These are phyloP conservation scores for Eledone cirrhosa DNA, from an alignment of 2,888 invertebrate species.

Conservation along the genomic window DNA sequence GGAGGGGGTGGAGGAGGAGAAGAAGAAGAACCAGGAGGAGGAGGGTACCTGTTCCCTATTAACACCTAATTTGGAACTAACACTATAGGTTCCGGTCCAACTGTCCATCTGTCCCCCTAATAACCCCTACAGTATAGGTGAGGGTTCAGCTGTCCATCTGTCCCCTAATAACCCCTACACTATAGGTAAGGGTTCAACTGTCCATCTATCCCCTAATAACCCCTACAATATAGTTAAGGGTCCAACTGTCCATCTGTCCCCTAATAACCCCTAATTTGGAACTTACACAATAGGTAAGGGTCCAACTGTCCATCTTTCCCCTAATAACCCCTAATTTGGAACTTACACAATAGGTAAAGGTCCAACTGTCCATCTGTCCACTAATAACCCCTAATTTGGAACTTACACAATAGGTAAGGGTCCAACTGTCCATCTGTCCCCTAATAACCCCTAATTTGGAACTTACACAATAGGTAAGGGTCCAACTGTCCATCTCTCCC, in stretches of 20 bases:
- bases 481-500: conserved; percentile 69
- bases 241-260: conserved; percentile 69
- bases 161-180: too few relatives aligned
- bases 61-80: conserved; percentile 32
- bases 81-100: conserved; percentile 70
- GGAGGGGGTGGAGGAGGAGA: too few relatives aligned
- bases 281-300: conserved; percentile 68
- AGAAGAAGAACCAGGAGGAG: too few relatives aligned
- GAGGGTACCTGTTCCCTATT: too few relatives aligned
- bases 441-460: too few relatives aligned
- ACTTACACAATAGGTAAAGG: conserved; percentile 68
- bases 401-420: conserved; percentile 68
- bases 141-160: too few relatives aligned
- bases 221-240: conserved; percentile 68
- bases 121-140: neutral
- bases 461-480: conserved; percentile 68
- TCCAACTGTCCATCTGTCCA: conserved; percentile 69
- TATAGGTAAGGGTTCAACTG: conserved; percentile 71
- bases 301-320: conserved; percentile 69
- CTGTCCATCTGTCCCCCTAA: conserved; percentile 65
- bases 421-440: conserved; percentile 69
- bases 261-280: too few relatives aligned
- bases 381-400: too few relatives aligned
- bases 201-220: conserved; percentile 61
- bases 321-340: too few relatives aligned